These are phyloP conservation scores for Chaenogobius annularis DNA, from an alignment of 2,113 vertebrate genomes.

Conservation along the genomic window DNA sequence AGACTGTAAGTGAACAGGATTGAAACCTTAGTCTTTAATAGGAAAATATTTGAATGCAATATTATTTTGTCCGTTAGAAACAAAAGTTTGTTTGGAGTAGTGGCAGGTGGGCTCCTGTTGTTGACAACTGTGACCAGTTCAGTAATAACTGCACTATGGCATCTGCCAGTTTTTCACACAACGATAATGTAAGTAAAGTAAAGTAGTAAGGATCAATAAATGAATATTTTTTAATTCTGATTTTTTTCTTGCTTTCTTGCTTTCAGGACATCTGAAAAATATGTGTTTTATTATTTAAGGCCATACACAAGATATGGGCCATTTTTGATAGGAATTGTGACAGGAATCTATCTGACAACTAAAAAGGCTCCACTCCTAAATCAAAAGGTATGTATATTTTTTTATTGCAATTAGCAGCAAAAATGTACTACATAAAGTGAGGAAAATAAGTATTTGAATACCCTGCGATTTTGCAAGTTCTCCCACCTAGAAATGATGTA, in stretches of 20 bases:
- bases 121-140: slow-evolving; percentile 62
- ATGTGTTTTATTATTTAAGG: slow-evolving; percentile 84
- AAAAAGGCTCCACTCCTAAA: slow-evolving; percentile 70
- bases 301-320: slow-evolving; percentile 84
- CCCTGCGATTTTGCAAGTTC: no score
- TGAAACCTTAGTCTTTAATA: background rate
- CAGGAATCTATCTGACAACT: slow-evolving; percentile 75
- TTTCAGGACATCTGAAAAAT: slow-evolving; percentile 70
- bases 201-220: background rate
- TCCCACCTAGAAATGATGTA: no score
- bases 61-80: slow-evolving; percentile 64
- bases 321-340: slow-evolving; percentile 81
- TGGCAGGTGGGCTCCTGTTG: slow-evolving; percentile 70
- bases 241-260: slow-evolving; percentile 3
- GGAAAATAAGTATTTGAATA: no score
- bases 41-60: background rate
- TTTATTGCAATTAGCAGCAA: background rate
- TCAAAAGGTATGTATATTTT: slow-evolving; percentile 68
- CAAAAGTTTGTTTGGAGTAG: slow-evolving; percentile 58
- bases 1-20: slow-evolving; percentile 63
- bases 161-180: slow-evolving; percentile 77
- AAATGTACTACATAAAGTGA: no score
- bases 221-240: no score
- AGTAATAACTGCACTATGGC: slow-evolving; percentile 71
- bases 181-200: slow-evolving; percentile 64